These are phyloP conservation scores for Steinernema feltiae DNA, from an alignment of 1,140 invertebrate genomes.

Conservation along the genomic window DNA sequence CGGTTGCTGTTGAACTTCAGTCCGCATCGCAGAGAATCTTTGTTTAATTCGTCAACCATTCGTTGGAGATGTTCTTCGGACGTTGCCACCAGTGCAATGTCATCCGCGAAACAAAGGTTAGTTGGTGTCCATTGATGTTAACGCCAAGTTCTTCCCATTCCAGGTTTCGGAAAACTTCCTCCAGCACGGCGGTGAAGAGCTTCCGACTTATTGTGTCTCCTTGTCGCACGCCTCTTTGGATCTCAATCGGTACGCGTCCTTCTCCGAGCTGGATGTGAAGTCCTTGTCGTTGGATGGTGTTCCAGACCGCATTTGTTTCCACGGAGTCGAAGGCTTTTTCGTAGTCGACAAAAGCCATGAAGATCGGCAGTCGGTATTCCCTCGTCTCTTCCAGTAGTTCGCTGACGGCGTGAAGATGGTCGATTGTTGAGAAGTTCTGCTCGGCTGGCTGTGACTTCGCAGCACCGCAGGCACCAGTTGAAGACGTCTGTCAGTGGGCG, in stretches of 20 bases:
- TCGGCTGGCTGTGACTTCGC: conserved; percentile 15
- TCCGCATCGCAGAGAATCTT: neutral
- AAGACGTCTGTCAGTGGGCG: neutral
- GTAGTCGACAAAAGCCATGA: conserved; percentile 15
- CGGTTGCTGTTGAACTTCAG: neutral
- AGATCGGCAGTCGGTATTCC: neutral
- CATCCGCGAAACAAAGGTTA: conserved; percentile 21
- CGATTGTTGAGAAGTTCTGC: conserved; percentile 34
- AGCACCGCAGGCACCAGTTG: conserved; percentile 7
- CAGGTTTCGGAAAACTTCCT: neutral
- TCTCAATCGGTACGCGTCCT: neutral
- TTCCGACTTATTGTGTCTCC: conserved; percentile 18
- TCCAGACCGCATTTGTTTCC: neutral
- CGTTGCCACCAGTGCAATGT: neutral
- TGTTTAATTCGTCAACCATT: conserved; percentile 19
- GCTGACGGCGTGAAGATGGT: conserved; percentile 32
- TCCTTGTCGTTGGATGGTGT: neutral
- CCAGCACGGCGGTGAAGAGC: conserved; percentile 17
- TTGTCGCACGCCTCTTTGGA: conserved; percentile 23
- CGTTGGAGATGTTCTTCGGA: neutral
- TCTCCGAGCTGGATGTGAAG: conserved; percentile 4
- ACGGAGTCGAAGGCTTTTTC: conserved; percentile 24
- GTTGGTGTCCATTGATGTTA: conserved; percentile 18
- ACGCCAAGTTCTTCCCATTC: conserved; percentile 20
- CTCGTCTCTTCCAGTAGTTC: neutral